Evolutionary conservation across 2,888 invertebrate species (phyloP).

Genomic region (Napeogenes sylphis): DNA sequence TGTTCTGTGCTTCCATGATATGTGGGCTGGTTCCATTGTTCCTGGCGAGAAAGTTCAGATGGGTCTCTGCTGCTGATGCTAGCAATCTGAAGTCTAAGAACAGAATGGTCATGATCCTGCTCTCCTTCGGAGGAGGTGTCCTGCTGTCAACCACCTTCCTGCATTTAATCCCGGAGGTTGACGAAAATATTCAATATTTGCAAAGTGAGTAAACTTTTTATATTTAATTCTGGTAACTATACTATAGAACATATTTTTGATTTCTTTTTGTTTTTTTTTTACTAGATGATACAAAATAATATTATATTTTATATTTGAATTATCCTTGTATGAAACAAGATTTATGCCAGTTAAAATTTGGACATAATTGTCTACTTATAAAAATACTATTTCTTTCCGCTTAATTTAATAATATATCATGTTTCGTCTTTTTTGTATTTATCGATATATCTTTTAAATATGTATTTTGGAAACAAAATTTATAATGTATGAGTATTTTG

Average conservation of each 20-base stretch:
- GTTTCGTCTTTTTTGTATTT: too few relatives aligned
- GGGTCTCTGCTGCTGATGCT: slow-evolving; percentile 72
- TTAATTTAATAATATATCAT: too few relatives aligned
- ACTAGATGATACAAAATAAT: background rate
- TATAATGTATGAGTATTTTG: background rate
- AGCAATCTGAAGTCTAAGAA: slow-evolving; percentile 70
- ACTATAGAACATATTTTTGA: background rate
- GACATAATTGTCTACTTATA: too few relatives aligned
- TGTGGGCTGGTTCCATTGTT: slow-evolving; percentile 86
- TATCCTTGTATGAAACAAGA: too few relatives aligned
- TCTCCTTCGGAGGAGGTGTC: slow-evolving; percentile 92
- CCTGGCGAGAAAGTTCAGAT: slow-evolving; percentile 81
- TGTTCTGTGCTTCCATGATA: slow-evolving; percentile 85
- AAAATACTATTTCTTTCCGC: too few relatives aligned
- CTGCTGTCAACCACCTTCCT: slow-evolving; percentile 88
- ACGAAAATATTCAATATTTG: slow-evolving; percentile 81
- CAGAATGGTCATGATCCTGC: slow-evolving; percentile 76
- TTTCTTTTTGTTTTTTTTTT: background rate
- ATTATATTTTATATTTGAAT: too few relatives aligned
- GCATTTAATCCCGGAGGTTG: slow-evolving; percentile 88
- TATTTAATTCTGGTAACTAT: background rate
- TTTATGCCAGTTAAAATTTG: too few relatives aligned
- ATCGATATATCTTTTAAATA: too few relatives aligned
- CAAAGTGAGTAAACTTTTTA: slow-evolving; percentile 63
- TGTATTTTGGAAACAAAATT: too few relatives aligned